A percentile compares a stretch with the other conserved stretches of the same genome.
These are phyloP conservation scores for Euborellia annulipes DNA, from an alignment of 1,140 invertebrate genomes.

Conservation along the genomic window DNA sequence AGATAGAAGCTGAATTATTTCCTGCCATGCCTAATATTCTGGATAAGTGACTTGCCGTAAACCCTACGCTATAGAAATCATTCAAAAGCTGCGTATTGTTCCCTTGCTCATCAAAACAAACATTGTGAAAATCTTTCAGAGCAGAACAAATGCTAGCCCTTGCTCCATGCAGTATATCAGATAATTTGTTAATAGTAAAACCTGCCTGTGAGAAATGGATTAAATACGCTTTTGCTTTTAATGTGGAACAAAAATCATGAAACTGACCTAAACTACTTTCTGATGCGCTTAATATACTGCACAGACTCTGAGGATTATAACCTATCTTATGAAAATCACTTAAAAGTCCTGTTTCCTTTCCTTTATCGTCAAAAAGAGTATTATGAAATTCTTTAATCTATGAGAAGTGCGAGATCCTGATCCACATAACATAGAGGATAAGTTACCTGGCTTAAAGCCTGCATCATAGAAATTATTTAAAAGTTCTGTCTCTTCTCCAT, in stretches of 20 bases:
- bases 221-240: constrained; percentile 16
- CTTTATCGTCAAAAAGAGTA: constrained; percentile 17
- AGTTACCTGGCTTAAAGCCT: constrained; percentile 16
- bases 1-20: constrained; percentile 19
- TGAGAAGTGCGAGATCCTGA: constrained; percentile 15
- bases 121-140: constrained; percentile 20
- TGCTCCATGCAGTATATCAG: constrained; percentile 18
- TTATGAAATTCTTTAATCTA: constrained; percentile 16
- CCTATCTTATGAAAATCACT: constrained; percentile 19
- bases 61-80: constrained; percentile 18
- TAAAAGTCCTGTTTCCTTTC: constrained; percentile 16
- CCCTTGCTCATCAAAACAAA: constrained; percentile 20
- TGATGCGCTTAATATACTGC: constrained; percentile 16
- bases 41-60: constrained; percentile 17
- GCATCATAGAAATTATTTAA: constrained; percentile 15
- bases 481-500: constrained; percentile 14
- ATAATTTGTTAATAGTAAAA: constrained; percentile 18
- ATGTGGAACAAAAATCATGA: constrained; percentile 20
- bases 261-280: constrained; percentile 15
- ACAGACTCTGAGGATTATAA: constrained; percentile 17
- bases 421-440: constrained; percentile 16
- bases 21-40: constrained; percentile 19
- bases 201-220: constrained; percentile 16
- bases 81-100: constrained; percentile 16
- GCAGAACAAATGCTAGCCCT: constrained; percentile 18